Evolutionary conservation across 2,888 invertebrate genomes (phyloP).

Genomic region (Hypomecis punctinalis): DNA sequence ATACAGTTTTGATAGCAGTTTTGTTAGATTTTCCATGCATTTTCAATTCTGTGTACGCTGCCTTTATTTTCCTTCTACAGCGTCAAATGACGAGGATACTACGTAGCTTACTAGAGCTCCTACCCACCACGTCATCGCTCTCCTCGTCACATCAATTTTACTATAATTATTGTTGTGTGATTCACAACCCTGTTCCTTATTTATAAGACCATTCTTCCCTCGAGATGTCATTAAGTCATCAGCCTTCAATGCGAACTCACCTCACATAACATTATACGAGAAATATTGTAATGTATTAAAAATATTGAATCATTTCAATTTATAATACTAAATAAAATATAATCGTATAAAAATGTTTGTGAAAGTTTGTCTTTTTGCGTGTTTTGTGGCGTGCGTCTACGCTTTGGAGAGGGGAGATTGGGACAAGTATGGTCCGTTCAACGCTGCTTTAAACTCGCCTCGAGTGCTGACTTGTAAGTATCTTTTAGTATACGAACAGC

Average conservation of each 20-base stretch:
- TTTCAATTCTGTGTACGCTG: neutral
- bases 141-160: neutral
- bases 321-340: conserved; percentile 22
- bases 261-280: conserved; percentile 18
- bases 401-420: conserved; percentile 29
- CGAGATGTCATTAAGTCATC: neutral
- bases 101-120: conserved; percentile 1
- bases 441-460: conserved; percentile 24
- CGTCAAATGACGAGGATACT: conserved; percentile 9
- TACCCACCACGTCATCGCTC: neutral
- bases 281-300: conserved; percentile 22
- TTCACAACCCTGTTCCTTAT: neutral
- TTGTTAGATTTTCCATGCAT: neutral
- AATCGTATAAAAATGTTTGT: conserved; percentile 28
- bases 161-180: neutral
- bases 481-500: neutral
- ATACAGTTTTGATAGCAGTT: no score
- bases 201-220: conserved; percentile 1
- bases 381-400: conserved; percentile 12
- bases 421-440: conserved; percentile 28
- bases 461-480: conserved; percentile 29
- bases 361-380: conserved; percentile 21
- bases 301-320: conserved; percentile 19
- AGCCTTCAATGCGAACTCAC: neutral
- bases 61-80: neutral